Percentiles rank a stretch among this genome's conserved stretches.
These are phyloP conservation scores for Sorex maritimensis DNA, from an alignment of 2,797 vertebrate genomes.

Conservation along the genomic window DNA sequence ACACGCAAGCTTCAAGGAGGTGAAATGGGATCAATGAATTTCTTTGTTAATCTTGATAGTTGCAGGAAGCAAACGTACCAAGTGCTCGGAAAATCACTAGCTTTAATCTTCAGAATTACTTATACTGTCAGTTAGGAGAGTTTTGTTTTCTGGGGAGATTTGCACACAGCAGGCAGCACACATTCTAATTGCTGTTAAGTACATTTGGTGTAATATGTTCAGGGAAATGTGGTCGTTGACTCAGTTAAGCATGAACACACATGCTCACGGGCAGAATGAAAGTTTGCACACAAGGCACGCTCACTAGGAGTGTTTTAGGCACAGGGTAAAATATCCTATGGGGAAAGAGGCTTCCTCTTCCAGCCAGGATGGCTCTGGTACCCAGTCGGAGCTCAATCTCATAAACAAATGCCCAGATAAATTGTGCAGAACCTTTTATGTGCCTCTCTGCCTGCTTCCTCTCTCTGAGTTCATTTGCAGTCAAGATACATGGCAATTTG, in stretches of 20 bases:
- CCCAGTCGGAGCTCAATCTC: neutral
- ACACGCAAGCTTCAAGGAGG: constrained; percentile 68
- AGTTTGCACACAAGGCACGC: constrained; percentile 53
- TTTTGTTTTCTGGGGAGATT: constrained; percentile 84
- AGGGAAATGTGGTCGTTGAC: constrained; percentile 41
- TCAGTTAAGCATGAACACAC: constrained; percentile 72
- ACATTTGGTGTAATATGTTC: constrained; percentile 78
- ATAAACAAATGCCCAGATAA: constrained; percentile 10
- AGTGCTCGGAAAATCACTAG: constrained; percentile 85
- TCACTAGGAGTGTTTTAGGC: constrained; percentile 26
- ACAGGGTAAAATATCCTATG: neutral
- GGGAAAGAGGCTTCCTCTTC: neutral
- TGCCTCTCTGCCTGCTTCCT: neutral
- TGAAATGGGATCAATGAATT: constrained; percentile 88
- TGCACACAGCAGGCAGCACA: constrained; percentile 83
- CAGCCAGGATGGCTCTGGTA: neutral
- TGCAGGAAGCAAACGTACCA: constrained; percentile 87
- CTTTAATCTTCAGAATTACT: constrained; percentile 88
- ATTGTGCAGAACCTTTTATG: neutral
- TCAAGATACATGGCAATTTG: constrained; percentile 53
- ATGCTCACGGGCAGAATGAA: constrained; percentile 46
- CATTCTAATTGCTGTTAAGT: constrained; percentile 82
- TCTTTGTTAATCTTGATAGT: constrained; percentile 90
- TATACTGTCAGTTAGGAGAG: constrained; percentile 86
- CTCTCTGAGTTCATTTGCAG: constrained; percentile 1